A percentile compares a stretch with the other conserved stretches of the same genome.
Evolutionary conservation across 2,888 invertebrate genomes (phyloP).

Genomic region (Lepidochitona cinerea): DNA sequence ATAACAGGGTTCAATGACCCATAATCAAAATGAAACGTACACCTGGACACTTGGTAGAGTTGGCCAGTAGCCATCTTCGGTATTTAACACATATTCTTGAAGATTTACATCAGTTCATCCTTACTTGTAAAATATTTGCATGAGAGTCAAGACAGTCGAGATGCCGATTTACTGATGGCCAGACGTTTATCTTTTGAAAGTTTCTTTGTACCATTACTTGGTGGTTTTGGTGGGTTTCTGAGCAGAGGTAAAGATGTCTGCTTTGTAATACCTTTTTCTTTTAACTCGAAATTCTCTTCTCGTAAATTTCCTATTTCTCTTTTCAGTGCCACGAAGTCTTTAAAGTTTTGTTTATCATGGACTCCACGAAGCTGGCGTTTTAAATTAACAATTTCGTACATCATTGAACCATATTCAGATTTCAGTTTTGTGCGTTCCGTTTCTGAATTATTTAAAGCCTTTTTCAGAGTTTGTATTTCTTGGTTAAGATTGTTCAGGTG

Average conservation of each 20-base stretch:
- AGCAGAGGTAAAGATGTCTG: slow-evolving; percentile 34
- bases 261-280: slow-evolving; percentile 21
- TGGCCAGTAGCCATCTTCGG: too few species aligned
- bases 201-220: too few species aligned
- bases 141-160: too few species aligned
- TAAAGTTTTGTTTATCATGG: slow-evolving; percentile 52
- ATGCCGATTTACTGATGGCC: too few species aligned
- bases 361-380: slow-evolving; percentile 38
- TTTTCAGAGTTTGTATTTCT: slow-evolving; percentile 41
- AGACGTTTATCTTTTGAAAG: too few species aligned
- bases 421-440: slow-evolving; percentile 45
- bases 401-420: slow-evolving; percentile 46
- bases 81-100: too few species aligned
- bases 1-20: too few species aligned
- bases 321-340: slow-evolving; percentile 62
- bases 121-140: too few species aligned
- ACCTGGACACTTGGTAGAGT: too few species aligned
- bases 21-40: too few species aligned
- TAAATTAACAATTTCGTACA: slow-evolving; percentile 43
- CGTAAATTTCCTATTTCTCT: slow-evolving; percentile 50
- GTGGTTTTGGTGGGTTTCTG: too few species aligned
- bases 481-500: slow-evolving; percentile 39
- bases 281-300: slow-evolving; percentile 57
- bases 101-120: too few species aligned
- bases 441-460: slow-evolving; percentile 41